phyloP scores from a whole-genome alignment of 2,113 vertebrate species.

The Aplodontia rufa region DNA sequence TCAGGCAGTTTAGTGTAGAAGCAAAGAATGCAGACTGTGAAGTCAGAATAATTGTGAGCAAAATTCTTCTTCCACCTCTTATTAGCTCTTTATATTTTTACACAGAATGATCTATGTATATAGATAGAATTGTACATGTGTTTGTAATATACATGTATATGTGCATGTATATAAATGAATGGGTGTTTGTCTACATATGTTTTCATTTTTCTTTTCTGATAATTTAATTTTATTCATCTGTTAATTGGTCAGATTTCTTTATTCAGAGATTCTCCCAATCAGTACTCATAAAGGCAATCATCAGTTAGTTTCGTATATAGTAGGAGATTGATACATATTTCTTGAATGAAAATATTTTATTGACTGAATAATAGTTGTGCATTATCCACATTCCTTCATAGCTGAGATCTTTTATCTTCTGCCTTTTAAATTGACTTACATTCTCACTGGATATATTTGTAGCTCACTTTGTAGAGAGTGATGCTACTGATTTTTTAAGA shows the following conservation, averaged over 20 bases:
- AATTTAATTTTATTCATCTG: background rate
- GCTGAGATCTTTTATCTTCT: background rate
- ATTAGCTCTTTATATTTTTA: no score
- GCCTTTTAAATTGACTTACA: background rate
- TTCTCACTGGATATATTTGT: background rate
- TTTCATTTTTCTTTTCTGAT: background rate
- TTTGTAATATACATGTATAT: background rate
- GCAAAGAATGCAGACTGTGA: background rate
- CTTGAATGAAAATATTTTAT: background rate
- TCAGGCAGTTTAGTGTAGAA: background rate
- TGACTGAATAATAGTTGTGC: background rate
- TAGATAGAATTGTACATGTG: background rate
- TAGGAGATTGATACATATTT: slow-evolving; percentile 40
- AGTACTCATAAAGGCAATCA: background rate
- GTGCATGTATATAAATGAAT: no score
- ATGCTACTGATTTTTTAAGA: background rate
- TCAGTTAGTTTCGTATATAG: background rate
- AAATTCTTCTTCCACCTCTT: background rate
- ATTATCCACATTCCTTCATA: background rate
- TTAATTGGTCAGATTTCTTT: background rate
- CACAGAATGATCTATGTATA: background rate
- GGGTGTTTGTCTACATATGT: background rate
- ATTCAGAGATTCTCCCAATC: background rate
- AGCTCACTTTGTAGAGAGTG: background rate
- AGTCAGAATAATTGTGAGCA: background rate